Conservation (phyloP, 2,113 vertebrate genomes). For the Antechinus flavipes region DNA sequence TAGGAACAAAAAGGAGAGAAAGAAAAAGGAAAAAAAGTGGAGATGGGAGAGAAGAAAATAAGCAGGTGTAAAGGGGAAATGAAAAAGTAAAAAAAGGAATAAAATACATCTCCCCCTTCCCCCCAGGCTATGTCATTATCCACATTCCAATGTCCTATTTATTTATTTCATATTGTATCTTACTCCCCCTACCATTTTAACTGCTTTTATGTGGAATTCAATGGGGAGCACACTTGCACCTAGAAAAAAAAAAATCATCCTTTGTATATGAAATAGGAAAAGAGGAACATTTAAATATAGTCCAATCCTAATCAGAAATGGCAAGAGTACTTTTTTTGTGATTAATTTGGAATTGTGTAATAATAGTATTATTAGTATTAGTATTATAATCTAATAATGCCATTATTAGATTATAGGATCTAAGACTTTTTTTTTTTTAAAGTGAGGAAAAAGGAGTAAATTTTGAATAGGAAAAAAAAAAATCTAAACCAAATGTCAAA, state of each 20-base stretch:
- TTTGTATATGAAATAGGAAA: not conserved
- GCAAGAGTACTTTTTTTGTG: not conserved
- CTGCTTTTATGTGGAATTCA: not conserved
- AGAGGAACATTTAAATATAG: not conserved
- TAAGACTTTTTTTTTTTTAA: not conserved
- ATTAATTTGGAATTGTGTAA: not conserved
- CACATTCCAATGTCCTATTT: not conserved
- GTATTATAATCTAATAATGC: no score
- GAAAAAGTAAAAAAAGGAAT: not conserved
- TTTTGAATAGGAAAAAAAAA: not conserved
- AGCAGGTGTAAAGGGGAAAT: not conserved
- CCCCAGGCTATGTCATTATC: not conserved
- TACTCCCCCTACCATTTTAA: not conserved
- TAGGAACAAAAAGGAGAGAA: not conserved
- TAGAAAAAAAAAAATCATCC: not conserved
- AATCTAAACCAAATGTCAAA: not conserved
- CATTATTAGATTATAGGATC: not conserved
- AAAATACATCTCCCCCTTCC: not conserved
- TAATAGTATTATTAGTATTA: not conserved
- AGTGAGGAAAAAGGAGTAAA: not conserved
- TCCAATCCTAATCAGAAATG: not conserved
- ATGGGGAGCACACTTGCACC: not conserved
- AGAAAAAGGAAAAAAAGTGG: not conserved
- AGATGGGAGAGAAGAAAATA: not conserved
- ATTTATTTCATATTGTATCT: not conserved